Evolutionary conservation across 1,140 invertebrate species (phyloP).

Genomic region (Heliothis subflexa): DNA sequence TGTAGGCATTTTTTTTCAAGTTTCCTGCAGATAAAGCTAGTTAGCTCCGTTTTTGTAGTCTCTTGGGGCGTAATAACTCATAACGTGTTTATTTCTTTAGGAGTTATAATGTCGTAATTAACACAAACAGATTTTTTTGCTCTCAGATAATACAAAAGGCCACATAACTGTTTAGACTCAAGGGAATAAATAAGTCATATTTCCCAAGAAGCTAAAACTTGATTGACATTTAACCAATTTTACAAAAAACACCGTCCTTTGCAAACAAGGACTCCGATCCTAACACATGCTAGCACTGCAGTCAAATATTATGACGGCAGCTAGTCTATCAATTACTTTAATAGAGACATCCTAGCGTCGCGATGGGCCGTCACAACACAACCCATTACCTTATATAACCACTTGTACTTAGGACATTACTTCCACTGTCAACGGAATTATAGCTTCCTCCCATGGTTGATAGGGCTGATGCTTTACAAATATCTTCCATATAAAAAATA

Average conservation of each 20-base stretch:
- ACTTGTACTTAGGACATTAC: conserved; percentile 62
- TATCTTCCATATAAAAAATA: not conserved
- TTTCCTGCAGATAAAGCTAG: conserved; percentile 64
- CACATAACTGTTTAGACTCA: no score
- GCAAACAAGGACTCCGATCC: not conserved
- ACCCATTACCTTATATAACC: conserved; percentile 59
- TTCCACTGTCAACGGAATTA: conserved; percentile 74
- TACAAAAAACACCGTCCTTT: not conserved
- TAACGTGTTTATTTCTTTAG: conserved; percentile 12
- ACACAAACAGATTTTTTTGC: not conserved
- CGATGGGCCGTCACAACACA: conserved; percentile 70
- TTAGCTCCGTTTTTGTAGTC: conserved; percentile 31
- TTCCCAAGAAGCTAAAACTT: no score
- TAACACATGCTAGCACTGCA: not conserved
- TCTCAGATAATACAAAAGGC: no score
- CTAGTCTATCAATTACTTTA: conserved; percentile 64
- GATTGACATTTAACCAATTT: not conserved
- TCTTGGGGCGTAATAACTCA: conserved; percentile 32
- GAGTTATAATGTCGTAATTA: not conserved
- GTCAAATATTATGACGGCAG: conserved; percentile 19
- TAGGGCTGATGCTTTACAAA: conserved; percentile 47
- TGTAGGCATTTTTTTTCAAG: conserved; percentile 41
- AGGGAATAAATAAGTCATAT: no score
- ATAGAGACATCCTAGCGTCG: conserved; percentile 68
- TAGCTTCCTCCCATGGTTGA: conserved; percentile 71